phyloP scores from a whole-genome alignment of 2,888 invertebrate genomes.

The Pyrrhosoma nymphula region DNA sequence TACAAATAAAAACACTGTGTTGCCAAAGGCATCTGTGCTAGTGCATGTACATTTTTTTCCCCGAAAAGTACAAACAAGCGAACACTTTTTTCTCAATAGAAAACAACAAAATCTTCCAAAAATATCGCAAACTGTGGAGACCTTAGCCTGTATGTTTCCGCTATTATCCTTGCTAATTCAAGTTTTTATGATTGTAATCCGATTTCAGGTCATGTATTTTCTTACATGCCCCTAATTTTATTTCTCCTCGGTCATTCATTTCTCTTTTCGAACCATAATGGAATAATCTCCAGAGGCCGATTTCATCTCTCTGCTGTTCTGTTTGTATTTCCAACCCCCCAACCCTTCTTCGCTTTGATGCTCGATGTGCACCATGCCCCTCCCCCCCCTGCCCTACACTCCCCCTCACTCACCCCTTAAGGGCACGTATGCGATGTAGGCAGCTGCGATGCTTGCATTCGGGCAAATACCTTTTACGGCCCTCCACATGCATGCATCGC shows the following conservation, averaged over 20 bases:
- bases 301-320: no score
- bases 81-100: no score
- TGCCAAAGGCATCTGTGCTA: no score
- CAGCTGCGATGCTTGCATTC: background rate
- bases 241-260: background rate
- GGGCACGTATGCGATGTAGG: background rate
- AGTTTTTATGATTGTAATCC: no score
- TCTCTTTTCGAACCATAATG: background rate
- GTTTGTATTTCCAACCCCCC: background rate
- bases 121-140: no score
- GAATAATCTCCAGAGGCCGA: background rate
- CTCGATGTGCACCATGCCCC: background rate
- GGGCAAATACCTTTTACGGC: constrained; percentile 5
- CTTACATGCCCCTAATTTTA: background rate
- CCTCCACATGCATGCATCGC: background rate
- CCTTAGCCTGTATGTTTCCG: no score
- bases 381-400: background rate
- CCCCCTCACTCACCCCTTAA: background rate
- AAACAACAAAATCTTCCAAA: no score
- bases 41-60: no score
- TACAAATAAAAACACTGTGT: no score
- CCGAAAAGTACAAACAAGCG: no score
- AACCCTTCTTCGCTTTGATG: background rate
- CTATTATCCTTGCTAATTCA: no score
- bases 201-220: no score